Conservation (phyloP, 2,797 vertebrate species). For the Helarctos malayanus region DNA sequence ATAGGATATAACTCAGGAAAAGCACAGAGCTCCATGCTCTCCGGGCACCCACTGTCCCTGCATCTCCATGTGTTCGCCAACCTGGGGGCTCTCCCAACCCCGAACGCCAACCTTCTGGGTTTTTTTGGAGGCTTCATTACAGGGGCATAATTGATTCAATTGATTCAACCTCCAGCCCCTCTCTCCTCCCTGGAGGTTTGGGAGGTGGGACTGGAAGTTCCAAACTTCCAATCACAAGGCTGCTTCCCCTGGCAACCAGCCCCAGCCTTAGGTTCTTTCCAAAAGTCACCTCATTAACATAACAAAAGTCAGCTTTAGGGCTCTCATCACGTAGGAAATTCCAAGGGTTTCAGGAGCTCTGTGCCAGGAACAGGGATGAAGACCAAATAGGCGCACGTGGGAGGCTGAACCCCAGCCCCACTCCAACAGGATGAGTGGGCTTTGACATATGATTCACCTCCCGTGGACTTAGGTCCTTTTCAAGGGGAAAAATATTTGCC, state of each 20-base stretch:
- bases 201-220: background rate
- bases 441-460: background rate
- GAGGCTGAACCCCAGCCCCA: background rate
- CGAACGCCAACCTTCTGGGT: background rate
- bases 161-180: background rate
- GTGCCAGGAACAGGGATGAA: background rate
- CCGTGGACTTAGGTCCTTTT: background rate
- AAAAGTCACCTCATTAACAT: background rate
- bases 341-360: background rate
- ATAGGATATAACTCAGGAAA: background rate
- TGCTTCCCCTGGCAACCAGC: background rate
- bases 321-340: background rate
- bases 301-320: background rate
- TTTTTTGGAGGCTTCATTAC: background rate
- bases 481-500: background rate
- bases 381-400: accelerated
- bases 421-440: no score
- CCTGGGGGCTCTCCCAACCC: background rate
- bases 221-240: background rate
- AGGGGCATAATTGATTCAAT: background rate
- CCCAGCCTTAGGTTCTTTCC: background rate
- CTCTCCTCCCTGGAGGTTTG: background rate
- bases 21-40: background rate
- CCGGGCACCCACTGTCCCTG: background rate
- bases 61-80: background rate